Base-by-base conservation (phyloP, 2,888 invertebrate species). In the Slavum lentiscoides region DNA sequence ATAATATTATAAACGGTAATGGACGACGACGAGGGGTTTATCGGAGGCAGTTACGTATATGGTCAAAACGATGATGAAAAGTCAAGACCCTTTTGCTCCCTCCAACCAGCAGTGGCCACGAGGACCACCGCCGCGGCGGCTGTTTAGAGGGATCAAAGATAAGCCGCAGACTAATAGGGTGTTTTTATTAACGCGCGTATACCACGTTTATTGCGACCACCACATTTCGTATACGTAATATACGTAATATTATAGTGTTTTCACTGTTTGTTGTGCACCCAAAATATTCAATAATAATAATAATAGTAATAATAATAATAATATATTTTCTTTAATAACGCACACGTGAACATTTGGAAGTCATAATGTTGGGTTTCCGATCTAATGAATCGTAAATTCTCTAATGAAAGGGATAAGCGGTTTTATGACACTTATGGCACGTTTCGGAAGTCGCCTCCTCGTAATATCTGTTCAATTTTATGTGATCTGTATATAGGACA, bases 371-470 rank as follows among this genome's bases (percentile, higher is more conserved):
- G 72, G 80, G 55, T 80, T 72, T 80, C 72, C 64, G 23, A 72
- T 43, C 80, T 80, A 80, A 72, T 55, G 80, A 62, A 70, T 72
- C 80, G 72, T 80, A 80, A 80, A 80, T 80, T 72, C 72, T 37
- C 37, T 72, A 72, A 80, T 72, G 72, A 80, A 80, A 70, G 62
- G 70, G 70, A 80, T 80, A 80, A 80, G 80, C 80, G 70, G 80
- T 19, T 80, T 80, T 80, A 80, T 43, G 80, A 30, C 80, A 80
- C 70, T 80, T 72, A 80, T 80, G 80, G 80, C 80, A 80, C 80
- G 80, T 80, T 80, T 80, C 39, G 39, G 19, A 30, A 30, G 2
- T 8, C 15, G 59, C n/a, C 11, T 62, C 21, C 37, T 43, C 21
- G 37, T 53, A 64, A 55, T 66, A 72, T 72, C 72, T 13, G 62